A percentile compares a stretch with the other conserved stretches of the same genome.
These are phyloP conservation scores for Sebastes oblongus DNA, from an alignment of 2,797 vertebrate species.

Conservation along the genomic window DNA sequence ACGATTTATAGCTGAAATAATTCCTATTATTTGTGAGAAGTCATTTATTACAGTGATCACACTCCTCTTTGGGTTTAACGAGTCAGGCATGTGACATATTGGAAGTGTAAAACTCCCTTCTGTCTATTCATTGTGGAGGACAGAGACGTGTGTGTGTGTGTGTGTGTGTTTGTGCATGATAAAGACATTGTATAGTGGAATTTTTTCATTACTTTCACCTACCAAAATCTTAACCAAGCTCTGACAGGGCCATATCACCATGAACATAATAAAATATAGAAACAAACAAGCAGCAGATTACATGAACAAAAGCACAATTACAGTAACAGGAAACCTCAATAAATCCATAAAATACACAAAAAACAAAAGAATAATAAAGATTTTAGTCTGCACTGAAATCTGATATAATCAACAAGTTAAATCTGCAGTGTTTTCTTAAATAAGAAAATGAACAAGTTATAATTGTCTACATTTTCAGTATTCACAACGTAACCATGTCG, in stretches of 20 bases:
- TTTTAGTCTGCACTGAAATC: background rate
- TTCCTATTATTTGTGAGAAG: background rate
- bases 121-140: constrained; percentile 14
- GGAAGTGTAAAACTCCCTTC: background rate
- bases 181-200: background rate
- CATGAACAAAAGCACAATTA: background rate
- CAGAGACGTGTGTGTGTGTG: background rate
- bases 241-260: background rate
- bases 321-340: too few species aligned
- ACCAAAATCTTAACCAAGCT: rapidly evolving
- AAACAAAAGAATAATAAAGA: background rate
- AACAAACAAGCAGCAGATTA: background rate
- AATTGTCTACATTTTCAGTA: background rate
- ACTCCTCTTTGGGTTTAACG: background rate
- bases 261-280: background rate
- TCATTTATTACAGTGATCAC: background rate
- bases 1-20: background rate
- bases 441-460: background rate
- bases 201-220: background rate
- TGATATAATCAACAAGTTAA: background rate
- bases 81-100: constrained; percentile 29
- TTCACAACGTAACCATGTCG: background rate
- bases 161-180: background rate
- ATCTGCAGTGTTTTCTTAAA: background rate
- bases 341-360: background rate